phyloP scores from a whole-genome alignment of 2,113 vertebrate species.

The Macaca mulatta region DNA sequence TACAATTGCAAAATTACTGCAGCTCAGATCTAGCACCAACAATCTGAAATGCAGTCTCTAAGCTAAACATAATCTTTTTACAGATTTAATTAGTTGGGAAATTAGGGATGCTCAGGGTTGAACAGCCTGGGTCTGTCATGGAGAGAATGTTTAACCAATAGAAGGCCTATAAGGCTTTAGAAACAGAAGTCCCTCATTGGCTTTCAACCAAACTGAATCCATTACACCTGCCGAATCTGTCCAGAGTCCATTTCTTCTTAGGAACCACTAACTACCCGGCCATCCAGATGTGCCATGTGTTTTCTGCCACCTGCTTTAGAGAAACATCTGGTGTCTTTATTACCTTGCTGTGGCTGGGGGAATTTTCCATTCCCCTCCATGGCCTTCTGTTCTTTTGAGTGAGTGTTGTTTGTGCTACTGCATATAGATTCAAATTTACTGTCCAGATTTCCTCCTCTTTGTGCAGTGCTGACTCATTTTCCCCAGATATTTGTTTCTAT shows the following conservation, averaged over 20 bases:
- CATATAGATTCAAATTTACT: not conserved
- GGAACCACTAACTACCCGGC: not conserved
- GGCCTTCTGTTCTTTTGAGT: not conserved
- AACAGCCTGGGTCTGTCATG: not conserved
- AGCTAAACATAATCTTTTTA: not conserved
- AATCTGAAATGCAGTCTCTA: conserved; percentile 17
- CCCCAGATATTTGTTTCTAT: not conserved
- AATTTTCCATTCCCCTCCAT: conserved; percentile 11
- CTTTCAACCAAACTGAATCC: not conserved
- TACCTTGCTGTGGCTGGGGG: not conserved
- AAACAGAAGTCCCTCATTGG: not conserved
- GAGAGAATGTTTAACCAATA: not conserved
- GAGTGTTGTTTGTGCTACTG: not conserved
- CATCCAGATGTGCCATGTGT: not conserved
- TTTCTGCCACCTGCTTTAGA: conserved; percentile 30
- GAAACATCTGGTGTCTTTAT: not conserved
- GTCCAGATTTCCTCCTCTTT: not conserved
- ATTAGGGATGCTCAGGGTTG: not conserved
- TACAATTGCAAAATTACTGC: not conserved
- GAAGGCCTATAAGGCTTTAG: not conserved
- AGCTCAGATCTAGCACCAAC: not conserved
- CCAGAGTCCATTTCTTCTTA: not conserved
- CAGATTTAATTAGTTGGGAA: conserved; percentile 10
- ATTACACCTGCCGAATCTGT: not conserved
- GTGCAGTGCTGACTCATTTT: conserved; percentile 46